Conservation (phyloP, 1,140 invertebrate species). For the Caligus rogercresseyi region DNA sequence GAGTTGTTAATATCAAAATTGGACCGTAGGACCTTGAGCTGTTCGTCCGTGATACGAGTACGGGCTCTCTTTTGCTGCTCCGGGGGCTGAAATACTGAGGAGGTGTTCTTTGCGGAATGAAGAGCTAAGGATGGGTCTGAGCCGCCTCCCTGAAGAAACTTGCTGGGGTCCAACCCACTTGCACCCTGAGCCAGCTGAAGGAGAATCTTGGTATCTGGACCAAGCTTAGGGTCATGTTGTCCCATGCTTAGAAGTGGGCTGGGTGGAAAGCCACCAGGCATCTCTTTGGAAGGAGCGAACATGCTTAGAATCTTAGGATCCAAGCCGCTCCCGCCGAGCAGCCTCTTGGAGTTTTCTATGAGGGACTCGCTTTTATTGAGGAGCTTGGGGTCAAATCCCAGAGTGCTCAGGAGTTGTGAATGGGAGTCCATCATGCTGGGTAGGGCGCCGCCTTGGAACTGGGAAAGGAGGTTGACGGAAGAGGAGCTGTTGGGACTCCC, state of each 20-base stretch:
- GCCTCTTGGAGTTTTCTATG: constrained; percentile 21
- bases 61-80: constrained; percentile 75
- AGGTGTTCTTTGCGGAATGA: constrained; percentile 42
- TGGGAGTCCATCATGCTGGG: constrained; percentile 8
- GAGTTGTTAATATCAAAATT: constrained; percentile 98
- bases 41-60: constrained; percentile 89
- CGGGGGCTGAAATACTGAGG: constrained; percentile 27
- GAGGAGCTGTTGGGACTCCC: constrained; percentile 6
- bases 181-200: constrained; percentile 8
- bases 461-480: constrained; percentile 25
- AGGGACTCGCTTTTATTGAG: constrained; percentile 16
- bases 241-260: neutral
- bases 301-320: constrained; percentile 23
- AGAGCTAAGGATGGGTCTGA: constrained; percentile 43
- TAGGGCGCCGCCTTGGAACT: constrained; percentile 12
- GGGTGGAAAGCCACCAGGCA: constrained; percentile 18
- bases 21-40: constrained; percentile 79
- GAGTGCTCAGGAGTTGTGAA: constrained; percentile 1
- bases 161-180: constrained; percentile 3
- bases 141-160: constrained; percentile 32
- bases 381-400: constrained; percentile 15
- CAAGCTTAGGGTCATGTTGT: constrained; percentile 22
- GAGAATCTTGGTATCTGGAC: constrained; percentile 23
- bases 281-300: constrained; percentile 25
- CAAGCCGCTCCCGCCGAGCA: constrained; percentile 25